Conservation (phyloP, 2,797 vertebrate genomes). For the Tamandua tetradactyla region DNA sequence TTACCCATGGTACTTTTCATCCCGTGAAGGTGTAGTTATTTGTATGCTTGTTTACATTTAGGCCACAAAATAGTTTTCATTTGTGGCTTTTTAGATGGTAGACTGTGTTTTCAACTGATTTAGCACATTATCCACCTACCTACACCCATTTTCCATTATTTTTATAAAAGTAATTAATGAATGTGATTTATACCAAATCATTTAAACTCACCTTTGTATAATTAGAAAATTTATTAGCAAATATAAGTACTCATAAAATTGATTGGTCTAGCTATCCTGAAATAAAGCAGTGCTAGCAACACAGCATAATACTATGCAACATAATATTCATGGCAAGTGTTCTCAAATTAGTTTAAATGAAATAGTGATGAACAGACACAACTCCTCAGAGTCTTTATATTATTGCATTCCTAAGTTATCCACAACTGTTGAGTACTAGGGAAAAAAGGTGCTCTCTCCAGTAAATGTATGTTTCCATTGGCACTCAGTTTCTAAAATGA, state of each 20-base stretch:
- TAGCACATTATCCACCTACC: not conserved
- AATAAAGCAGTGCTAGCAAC: not conserved
- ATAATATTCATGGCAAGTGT: not conserved
- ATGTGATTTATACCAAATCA: not conserved
- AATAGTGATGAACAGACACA: not conserved
- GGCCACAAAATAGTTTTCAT: not conserved
- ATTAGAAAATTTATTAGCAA: slow-evolving; percentile 46
- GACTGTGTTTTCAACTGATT: not conserved
- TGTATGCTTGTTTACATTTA: slow-evolving; percentile 14
- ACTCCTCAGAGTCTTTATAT: not conserved
- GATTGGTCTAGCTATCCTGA: not conserved
- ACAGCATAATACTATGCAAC: not conserved
- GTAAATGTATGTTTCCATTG: slow-evolving; percentile 12
- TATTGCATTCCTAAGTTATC: not conserved
- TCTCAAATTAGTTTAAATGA: not conserved
- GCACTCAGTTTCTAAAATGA: slow-evolving; percentile 52
- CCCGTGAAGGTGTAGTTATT: not conserved
- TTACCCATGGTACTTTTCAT: not conserved
- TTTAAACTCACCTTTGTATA: slow-evolving; percentile 13
- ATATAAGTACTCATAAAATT: not conserved
- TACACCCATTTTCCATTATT: not conserved
- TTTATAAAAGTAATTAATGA: slow-evolving; percentile 20
- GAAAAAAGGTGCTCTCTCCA: not conserved
- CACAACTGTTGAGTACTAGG: not conserved
- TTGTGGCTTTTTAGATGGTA: not conserved